Percentiles rank a stretch among this genome's conserved stretches.
These are phyloP conservation scores for Laupala kohalensis DNA, from an alignment of 1,140 invertebrate species.

Conservation along the genomic window DNA sequence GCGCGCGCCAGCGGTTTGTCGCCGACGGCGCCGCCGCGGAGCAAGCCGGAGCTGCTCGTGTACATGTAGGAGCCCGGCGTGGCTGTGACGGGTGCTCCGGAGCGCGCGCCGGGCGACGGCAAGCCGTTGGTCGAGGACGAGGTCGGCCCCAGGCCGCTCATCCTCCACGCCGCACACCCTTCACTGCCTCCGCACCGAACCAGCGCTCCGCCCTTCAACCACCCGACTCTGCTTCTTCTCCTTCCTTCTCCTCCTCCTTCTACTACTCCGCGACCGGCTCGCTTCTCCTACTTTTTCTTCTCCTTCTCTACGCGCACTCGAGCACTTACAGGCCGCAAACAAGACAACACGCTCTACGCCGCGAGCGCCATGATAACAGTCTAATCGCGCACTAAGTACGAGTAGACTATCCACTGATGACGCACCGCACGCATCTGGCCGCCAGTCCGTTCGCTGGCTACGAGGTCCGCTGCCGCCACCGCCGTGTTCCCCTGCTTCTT, in stretches of 20 bases:
- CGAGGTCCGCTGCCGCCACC: no score
- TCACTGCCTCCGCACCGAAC: neutral
- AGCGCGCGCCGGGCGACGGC: neutral
- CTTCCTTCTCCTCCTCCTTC: neutral
- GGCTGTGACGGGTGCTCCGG: conserved; percentile 16
- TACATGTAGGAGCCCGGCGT: conserved; percentile 29
- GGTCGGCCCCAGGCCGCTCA: neutral
- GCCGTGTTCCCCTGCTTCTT: no score
- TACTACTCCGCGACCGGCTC: neutral
- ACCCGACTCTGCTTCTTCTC: no score
- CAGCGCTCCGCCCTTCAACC: neutral
- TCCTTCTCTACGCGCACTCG: neutral
- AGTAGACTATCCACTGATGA: neutral
- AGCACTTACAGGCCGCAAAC: neutral
- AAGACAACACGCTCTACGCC: neutral
- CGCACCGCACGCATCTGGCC: neutral
- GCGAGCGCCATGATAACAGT: neutral
- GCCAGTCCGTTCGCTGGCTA: neutral
- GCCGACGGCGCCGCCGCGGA: neutral
- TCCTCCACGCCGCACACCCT: neutral
- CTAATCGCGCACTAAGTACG: neutral
- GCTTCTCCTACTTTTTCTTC: neutral
- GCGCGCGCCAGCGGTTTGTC: conserved; percentile 5
- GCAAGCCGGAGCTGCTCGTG: conserved; percentile 30
- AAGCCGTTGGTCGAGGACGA: neutral